Conservation (phyloP, 2,797 vertebrate genomes). For the Cossypha heuglini region DNA sequence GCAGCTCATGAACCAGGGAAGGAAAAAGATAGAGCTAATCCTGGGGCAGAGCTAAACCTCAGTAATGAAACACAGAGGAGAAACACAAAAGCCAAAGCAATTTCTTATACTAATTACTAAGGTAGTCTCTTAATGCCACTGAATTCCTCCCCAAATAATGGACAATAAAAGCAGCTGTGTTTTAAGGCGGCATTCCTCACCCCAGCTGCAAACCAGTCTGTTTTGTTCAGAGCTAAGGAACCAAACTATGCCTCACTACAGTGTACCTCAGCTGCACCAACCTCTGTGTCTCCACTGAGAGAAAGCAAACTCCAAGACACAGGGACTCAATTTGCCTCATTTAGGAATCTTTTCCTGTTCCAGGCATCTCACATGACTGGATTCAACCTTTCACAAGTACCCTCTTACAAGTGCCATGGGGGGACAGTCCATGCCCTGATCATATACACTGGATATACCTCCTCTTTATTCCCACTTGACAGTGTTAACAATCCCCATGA, state of each 20-base stretch:
- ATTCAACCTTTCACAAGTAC: background rate
- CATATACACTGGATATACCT: background rate
- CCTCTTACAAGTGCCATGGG: accelerated
- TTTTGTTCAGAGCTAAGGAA: background rate
- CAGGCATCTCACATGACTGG: background rate
- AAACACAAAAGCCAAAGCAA: constrained; percentile 22
- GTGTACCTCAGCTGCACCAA: background rate
- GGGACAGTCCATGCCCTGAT: background rate
- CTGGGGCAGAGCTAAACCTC: background rate
- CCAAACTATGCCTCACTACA: background rate
- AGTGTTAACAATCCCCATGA: background rate
- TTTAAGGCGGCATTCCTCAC: background rate
- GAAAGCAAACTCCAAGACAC: background rate
- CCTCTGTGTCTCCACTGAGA: accelerated
- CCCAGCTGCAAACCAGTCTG: background rate
- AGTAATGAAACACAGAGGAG: background rate
- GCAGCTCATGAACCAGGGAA: background rate
- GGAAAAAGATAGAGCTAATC: background rate
- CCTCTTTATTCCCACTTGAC: background rate
- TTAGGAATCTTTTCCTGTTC: background rate
- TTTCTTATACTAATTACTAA: background rate
- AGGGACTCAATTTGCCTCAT: background rate
- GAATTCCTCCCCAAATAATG: background rate
- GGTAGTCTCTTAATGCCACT: background rate
- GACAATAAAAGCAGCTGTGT: background rate